Base-by-base conservation (phyloP, 2,888 invertebrate species). In the Oasisia sp. region DNA sequence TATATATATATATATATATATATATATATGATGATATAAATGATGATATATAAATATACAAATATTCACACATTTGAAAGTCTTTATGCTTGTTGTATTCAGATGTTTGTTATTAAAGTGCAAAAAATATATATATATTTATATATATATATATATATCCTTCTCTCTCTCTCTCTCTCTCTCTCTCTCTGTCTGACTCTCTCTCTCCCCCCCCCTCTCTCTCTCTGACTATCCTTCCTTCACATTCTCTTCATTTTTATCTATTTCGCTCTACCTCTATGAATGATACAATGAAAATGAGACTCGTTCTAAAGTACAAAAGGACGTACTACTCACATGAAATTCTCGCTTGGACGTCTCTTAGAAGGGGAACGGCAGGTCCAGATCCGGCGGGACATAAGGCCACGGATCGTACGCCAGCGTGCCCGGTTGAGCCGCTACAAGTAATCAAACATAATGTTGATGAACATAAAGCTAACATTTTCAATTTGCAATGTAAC, bases 341-440 rank as follows among this genome's bases (percentile, higher is more conserved):
- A 74, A 74, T 74, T 74, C 74, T 74, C 74, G 74, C 74, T 74
- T 74, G 74, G 74, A 74, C 74, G 74, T n/a, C 27, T 74, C n/a
- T 74, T 74, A 74, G 74, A 74, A 74, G 27, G 74, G 74, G 74
- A 74, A 74, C 74, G 74, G 74, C 74, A 74, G 27, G 74, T 74
- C 74, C 74, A 74, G 74, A n/a, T 74, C 74, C 5, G 74, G 74
- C 74, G 74, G 74, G 5, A 74, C 74, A 27, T 74, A 74, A n/a
- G 74, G 74, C 74, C 74, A 74, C 5, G 74, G 74, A 0, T 74
- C 74, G 74, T 74, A 74, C 19, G 74, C 74, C 27, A 74, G 74
- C 74, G 74, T 5, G 7, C 74, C 74, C 74, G 74, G 14, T 74
- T 74, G 27, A 74, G 27, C 27, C 74, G 74, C 74, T 74, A 27